Evolutionary conservation across 2,888 invertebrate genomes (phyloP).

Genomic region (Machimus atricapillus): DNA sequence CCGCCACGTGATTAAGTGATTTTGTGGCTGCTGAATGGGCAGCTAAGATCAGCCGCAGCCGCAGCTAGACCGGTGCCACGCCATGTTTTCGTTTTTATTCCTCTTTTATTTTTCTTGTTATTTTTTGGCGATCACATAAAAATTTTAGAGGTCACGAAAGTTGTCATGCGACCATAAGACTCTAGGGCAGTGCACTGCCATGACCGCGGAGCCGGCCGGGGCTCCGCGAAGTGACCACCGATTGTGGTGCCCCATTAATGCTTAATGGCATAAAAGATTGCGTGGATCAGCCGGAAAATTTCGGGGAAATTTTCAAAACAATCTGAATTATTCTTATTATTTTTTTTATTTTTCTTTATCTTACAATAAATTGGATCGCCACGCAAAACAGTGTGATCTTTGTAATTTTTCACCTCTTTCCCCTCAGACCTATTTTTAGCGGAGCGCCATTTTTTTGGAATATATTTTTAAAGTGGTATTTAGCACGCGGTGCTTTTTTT

Average conservation of each 20-base stretch:
- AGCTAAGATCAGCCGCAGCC: background rate
- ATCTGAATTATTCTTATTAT: background rate
- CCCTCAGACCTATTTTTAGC: background rate
- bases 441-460: background rate
- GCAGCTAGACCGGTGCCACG: background rate
- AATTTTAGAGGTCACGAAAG: slow-evolving; percentile 8
- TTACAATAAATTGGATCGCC: background rate
- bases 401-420: background rate
- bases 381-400: background rate
- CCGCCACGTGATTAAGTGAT: background rate
- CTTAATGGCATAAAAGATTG: background rate
- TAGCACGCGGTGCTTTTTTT: background rate
- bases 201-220: background rate
- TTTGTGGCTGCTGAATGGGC: slow-evolving; percentile 2
- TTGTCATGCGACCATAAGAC: background rate
- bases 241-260: background rate
- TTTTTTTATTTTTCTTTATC: background rate
- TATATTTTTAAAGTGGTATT: slow-evolving; percentile 16
- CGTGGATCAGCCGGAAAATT: background rate
- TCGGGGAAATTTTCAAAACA: background rate
- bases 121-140: background rate
- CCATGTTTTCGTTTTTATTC: background rate
- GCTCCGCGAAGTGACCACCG: background rate
- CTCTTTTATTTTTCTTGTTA: background rate
- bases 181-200: slow-evolving; percentile 31